Evolutionary conservation across 1,140 invertebrate genomes (phyloP), one percentile per base, ranked within the genome.

Genomic region (Pygmarrhopalites habei): DNA sequence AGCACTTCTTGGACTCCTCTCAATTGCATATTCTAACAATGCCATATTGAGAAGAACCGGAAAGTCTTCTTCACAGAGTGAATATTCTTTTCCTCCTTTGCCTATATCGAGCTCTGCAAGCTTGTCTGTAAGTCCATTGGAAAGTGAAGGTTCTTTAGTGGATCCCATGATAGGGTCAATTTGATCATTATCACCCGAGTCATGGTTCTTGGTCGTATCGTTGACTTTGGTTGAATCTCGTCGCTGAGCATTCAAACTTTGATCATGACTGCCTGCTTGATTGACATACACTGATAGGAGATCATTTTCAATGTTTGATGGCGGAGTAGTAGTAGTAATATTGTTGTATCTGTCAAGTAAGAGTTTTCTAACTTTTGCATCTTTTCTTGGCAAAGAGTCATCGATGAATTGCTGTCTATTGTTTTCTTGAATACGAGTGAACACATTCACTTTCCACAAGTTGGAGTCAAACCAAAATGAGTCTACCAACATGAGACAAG

Each of bases 1-100:
- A 70, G 85, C 88, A 77, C 90, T 90, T 64, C 84, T 82, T 1
- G 87, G 85, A 72, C 86, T 89, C 64, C 83, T 79, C 30, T 80
- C 77, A 14, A 90, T 74, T 19, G 86, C 82, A 72, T 83, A 78
- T 73, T 90, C 85, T 61, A 92, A 74, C 12, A 90, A 73, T 39
- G 82, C 77, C 15, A 88, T 64, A 4, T 83, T 47, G 5, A 67
- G 23, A 4, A 70, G 43, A 52, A 66, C 43, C 15, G 60, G 58
- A 26, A 65, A 23, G n/a, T 69, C 64, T 53, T 61, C 57, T n/a
- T 64, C 62, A 12, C 30, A 44, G 2, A 47, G 35, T 17, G 30
- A 2, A 25, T 46, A 46, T 12, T 15, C 25, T 4, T 28, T 44
- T 57, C 39, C 28, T 39, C 7, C 17, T 21, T 57, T 43, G 17